Percentiles rank a stretch among this genome's conserved stretches.
phyloP scores from a whole-genome alignment of 1,140 invertebrate genomes.

The Platyscapa corneri region DNA sequence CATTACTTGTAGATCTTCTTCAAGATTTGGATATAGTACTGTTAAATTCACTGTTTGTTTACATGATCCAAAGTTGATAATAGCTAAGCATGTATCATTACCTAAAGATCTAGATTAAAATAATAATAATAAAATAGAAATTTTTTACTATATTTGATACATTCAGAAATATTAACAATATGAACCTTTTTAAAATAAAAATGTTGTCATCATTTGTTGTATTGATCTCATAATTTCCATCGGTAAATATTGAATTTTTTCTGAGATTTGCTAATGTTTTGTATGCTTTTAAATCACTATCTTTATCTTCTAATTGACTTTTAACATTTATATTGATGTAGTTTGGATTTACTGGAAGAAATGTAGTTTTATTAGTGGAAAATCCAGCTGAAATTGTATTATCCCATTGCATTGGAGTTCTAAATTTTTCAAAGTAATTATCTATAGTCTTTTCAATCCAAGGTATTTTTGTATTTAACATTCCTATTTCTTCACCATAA shows the following conservation, averaged over 20 bases:
- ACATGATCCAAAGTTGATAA: conserved; percentile 73
- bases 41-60: conserved; percentile 69
- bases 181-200: conserved; percentile 72
- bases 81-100: conserved; percentile 71
- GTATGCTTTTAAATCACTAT: conserved; percentile 75
- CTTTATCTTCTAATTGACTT: conserved; percentile 65
- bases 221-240: conserved; percentile 65
- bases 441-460: conserved; percentile 77
- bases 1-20: conserved; percentile 71
- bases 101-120: conserved; percentile 67
- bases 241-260: conserved; percentile 63
- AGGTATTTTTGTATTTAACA: conserved; percentile 77
- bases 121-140: conserved; percentile 14
- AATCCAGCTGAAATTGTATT: conserved; percentile 77
- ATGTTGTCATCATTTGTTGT: conserved; percentile 60
- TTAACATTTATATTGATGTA: conserved; percentile 75
- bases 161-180: neutral
- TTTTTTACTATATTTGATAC: conserved; percentile 11
- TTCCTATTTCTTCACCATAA: conserved; percentile 85
- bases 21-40: conserved; percentile 62
- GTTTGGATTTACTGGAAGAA: conserved; percentile 80
- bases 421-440: too few species aligned
- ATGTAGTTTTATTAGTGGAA: conserved; percentile 77
- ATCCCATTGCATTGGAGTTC: conserved; percentile 87
- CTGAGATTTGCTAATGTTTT: conserved; percentile 70